Conservation (phyloP, 1,140 invertebrate genomes). For the Pygmarrhopalites habei region DNA sequence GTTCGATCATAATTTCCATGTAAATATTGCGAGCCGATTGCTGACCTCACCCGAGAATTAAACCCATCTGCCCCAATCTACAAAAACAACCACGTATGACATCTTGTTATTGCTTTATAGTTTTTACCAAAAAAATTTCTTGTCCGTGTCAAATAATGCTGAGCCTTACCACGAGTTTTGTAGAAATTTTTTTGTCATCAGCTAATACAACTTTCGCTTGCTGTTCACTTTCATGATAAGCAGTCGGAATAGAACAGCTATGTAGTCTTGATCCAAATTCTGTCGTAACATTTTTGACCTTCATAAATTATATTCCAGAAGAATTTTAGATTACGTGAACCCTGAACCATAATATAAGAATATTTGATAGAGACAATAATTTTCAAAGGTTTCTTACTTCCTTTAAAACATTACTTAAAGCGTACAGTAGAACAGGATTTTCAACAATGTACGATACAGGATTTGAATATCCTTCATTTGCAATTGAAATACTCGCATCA, state of each 20-base stretch:
- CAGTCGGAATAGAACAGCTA: constrained; percentile 20
- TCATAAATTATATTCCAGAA: no score
- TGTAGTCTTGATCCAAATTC: constrained; percentile 26
- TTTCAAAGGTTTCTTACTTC: no score
- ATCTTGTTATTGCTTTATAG: no score
- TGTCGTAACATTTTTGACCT: constrained; percentile 27
- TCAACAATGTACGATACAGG: constrained; percentile 88
- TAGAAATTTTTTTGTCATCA: constrained; percentile 44
- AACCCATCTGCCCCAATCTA: constrained; percentile 89
- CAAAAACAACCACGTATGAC: not conserved
- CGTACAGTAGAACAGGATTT: constrained; percentile 76
- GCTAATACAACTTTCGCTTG: constrained; percentile 41
- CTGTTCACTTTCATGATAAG: not conserved
- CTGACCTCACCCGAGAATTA: constrained; percentile 72
- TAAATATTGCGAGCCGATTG: constrained; percentile 70
- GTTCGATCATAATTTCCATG: constrained; percentile 79
- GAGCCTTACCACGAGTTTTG: constrained; percentile 48
- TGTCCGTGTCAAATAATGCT: not conserved
- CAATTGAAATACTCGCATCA: constrained; percentile 77
- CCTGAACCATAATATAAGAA: not conserved
- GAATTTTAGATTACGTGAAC: not conserved
- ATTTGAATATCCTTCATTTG: constrained; percentile 59
- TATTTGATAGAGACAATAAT: no score
- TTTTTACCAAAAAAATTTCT: not conserved
- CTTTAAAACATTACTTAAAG: constrained; percentile 55